These are phyloP conservation scores for Pterocles burchelli DNA, from an alignment of 2,113 vertebrate genomes.

Conservation along the genomic window DNA sequence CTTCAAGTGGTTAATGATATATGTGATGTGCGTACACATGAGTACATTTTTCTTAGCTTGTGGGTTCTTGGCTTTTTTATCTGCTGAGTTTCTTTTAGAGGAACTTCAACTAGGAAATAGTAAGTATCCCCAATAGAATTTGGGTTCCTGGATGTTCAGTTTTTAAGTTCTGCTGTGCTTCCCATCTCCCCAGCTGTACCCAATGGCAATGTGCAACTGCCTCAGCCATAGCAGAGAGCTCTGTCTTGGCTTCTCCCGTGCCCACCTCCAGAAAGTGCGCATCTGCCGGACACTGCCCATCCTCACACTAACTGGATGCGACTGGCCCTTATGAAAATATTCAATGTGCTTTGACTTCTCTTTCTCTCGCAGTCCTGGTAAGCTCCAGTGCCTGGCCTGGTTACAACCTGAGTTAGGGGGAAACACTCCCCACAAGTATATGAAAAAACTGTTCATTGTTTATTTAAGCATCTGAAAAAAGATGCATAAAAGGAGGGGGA, in stretches of 20 bases:
- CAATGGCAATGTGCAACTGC: not conserved
- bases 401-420: not conserved
- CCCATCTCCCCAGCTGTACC: accelerated
- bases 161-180: not conserved
- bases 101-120: not conserved
- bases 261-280: not conserved
- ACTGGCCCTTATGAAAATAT: not conserved
- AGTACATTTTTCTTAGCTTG: not conserved
- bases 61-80: not conserved
- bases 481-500: accelerated
- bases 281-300: not conserved
- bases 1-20: not conserved
- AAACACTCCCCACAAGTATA: not conserved
- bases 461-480: not conserved
- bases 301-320: not conserved
- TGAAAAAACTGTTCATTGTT: not conserved
- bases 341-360: accelerated
- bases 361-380: not conserved
- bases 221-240: not conserved
- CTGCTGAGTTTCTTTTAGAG: not conserved
- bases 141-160: not conserved
- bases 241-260: not conserved
- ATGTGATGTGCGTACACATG: not conserved
- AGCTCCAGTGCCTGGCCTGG: not conserved
- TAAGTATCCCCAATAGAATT: not conserved